Evolutionary conservation across 2,888 invertebrate genomes (phyloP).

Genomic region (Muscina levida): DNA sequence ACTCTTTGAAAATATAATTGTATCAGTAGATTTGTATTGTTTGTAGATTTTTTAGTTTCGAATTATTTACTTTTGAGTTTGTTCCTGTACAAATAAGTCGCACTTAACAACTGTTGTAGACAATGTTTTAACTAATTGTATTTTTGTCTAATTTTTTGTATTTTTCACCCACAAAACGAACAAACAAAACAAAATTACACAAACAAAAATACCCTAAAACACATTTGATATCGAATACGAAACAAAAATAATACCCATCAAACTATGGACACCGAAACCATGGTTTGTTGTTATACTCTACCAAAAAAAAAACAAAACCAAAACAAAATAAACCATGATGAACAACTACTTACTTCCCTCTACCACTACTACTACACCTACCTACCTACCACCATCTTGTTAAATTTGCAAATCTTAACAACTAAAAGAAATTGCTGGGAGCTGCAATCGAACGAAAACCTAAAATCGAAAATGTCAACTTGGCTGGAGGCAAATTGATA

Average conservation of each 20-base stretch:
- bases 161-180: constrained; percentile 72
- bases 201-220: constrained; percentile 68
- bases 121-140: constrained; percentile 75
- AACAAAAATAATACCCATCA: constrained; percentile 52
- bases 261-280: constrained; percentile 46
- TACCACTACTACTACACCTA: constrained; percentile 59
- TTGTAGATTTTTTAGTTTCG: constrained; percentile 60
- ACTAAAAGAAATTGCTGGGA: constrained; percentile 90
- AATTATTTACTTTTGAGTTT: constrained; percentile 60
- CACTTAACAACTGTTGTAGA: constrained; percentile 61
- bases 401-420: constrained; percentile 67
- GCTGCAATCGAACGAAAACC: constrained; percentile 95
- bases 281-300: constrained; percentile 30
- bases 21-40: constrained; percentile 59
- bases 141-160: constrained; percentile 79
- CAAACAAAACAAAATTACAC: constrained; percentile 67
- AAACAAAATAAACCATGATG: constrained; percentile 51
- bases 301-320: constrained; percentile 43
- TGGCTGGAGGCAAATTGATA: constrained; percentile 96
- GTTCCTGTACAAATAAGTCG: constrained; percentile 49
- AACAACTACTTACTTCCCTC: constrained; percentile 58
- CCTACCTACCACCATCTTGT: constrained; percentile 51
- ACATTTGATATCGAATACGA: constrained; percentile 41
- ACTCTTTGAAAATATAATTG: constrained; percentile 1
- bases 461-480: constrained; percentile 96